Conservation (phyloP, 2,797 vertebrate species). For the Helostoma temminkii region DNA sequence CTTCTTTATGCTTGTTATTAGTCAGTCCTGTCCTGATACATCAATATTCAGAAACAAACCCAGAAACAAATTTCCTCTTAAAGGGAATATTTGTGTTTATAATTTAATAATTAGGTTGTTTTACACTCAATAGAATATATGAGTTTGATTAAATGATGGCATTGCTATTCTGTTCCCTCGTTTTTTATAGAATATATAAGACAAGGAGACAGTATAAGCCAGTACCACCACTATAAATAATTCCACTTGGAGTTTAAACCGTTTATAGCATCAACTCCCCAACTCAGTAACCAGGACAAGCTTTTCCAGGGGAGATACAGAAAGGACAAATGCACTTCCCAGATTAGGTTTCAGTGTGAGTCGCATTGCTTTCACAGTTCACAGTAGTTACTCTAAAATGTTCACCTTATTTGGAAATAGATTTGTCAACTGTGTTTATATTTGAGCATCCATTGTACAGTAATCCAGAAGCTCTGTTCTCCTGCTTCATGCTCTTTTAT, state of each 20-base stretch:
- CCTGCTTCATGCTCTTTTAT: slow-evolving; percentile 5
- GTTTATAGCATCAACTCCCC: slow-evolving; percentile 32
- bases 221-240: slow-evolving; percentile 14
- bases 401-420: slow-evolving; percentile 24
- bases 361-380: slow-evolving; percentile 5
- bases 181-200: too few species aligned
- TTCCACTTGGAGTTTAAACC: slow-evolving; percentile 30
- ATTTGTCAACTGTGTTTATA: slow-evolving; percentile 7
- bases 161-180: too few species aligned
- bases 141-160: too few species aligned
- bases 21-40: too few species aligned
- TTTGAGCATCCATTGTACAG: background rate
- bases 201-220: slow-evolving; percentile 10
- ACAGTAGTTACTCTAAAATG: slow-evolving; percentile 13
- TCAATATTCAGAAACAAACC: too few species aligned
- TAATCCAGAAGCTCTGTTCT: background rate
- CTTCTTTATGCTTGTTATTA: too few species aligned
- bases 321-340: slow-evolving; percentile 11
- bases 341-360: background rate
- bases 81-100: too few species aligned
- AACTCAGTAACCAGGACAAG: slow-evolving; percentile 23
- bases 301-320: slow-evolving; percentile 23
- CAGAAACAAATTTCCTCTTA: too few species aligned
- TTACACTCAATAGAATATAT: too few species aligned
- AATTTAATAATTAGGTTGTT: too few species aligned